Base-by-base conservation (phyloP, 2,113 vertebrate genomes). In the Carassius carassius region DNA sequence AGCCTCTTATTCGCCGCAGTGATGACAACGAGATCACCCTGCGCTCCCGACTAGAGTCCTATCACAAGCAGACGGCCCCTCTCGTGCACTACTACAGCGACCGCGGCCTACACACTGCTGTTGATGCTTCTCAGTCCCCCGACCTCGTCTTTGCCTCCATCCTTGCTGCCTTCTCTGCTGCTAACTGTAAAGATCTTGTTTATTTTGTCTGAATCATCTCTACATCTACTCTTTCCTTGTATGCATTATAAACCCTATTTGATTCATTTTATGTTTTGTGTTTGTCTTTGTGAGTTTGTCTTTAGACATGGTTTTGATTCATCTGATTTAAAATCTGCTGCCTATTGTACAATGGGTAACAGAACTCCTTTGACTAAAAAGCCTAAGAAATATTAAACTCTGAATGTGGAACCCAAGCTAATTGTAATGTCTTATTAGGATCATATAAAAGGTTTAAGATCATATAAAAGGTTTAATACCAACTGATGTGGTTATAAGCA, bases 171-270 rank as follows among this genome's bases (percentile, higher is more conserved):
- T 99, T 99, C 96, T 95, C 96, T 0, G 92, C 92, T 87, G 94
- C 96, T 60, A 95, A 95, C 96, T 97, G 98, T 99, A 99, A 99
- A 97, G 97, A 98, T 92, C 94, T 95, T 90, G 96, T 98, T 94
- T 94, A 97, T 93, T 99, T 99, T 92, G 83, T 98, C 92, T 99
- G 95, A 93, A 58, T 11, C 16, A 51, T 12, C 21, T 73, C 23
- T 84, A 58, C 17, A 3, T 65, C 58, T 16, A 16, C 8, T 14
- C 14, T 12, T 63, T 69, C 44, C 23, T 65, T 35, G 4, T 25
- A 14, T 19, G 74, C 21, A 19, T 56, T 73, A 14, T 54, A 76
- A 73, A 73, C 62, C 19, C 21, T 41, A 8, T 82, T 32, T 83
- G n/a, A 54, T 82, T n/a, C n/a, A 2, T 54, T 37, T 58, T 44